Conservation (phyloP, 1,140 invertebrate species). For the Eupristina koningsbergeri region DNA sequence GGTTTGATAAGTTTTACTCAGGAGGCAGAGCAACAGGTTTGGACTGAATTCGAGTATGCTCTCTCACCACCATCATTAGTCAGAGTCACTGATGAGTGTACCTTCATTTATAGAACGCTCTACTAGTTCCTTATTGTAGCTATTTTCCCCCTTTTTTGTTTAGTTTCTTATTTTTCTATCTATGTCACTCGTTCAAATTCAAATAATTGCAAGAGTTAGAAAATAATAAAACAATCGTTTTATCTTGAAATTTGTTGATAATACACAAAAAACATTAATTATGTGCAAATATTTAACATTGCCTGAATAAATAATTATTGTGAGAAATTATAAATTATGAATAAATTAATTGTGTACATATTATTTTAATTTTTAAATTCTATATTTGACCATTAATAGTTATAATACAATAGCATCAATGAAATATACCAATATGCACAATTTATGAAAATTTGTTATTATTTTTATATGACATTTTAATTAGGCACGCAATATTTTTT, state of each 20-base stretch:
- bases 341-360: too few species aligned
- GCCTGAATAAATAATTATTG: too few species aligned
- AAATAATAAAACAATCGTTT: slow-evolving; percentile 39
- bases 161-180: slow-evolving; percentile 39
- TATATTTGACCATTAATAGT: too few species aligned
- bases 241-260: slow-evolving; percentile 41
- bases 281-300: too few species aligned
- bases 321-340: too few species aligned
- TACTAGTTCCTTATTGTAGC: slow-evolving; percentile 32
- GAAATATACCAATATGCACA: too few species aligned
- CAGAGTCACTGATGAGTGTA: slow-evolving; percentile 67
- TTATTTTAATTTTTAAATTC: too few species aligned
- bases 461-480: too few species aligned
- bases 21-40: slow-evolving; percentile 70
- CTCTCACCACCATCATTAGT: slow-evolving; percentile 75
- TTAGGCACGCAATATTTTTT: too few species aligned
- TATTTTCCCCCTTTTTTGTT: not conserved
- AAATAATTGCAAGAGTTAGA: not conserved
- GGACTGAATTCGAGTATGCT: slow-evolving; percentile 71
- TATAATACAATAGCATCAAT: too few species aligned
- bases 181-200: not conserved
- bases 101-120: not conserved
- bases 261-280: too few species aligned
- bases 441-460: too few species aligned
- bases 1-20: slow-evolving; percentile 64